These are phyloP conservation scores for Dorcus parallelipipedus DNA, from an alignment of 2,888 invertebrate species.

Conservation along the genomic window DNA sequence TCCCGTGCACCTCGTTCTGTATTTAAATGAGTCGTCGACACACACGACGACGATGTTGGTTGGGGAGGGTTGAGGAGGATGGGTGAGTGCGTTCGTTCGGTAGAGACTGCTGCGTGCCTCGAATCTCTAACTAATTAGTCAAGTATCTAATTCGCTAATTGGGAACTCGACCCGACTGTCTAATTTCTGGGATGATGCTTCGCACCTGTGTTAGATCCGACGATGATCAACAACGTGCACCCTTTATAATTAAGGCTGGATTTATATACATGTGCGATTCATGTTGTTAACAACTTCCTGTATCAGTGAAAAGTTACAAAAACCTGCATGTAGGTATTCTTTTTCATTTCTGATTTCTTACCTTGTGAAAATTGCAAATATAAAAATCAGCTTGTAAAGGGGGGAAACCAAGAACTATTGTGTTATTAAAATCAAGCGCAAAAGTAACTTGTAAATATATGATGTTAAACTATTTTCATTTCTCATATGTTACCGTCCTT, in stretches of 20 bases:
- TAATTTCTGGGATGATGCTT: neutral
- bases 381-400: no score
- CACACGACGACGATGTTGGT: no score
- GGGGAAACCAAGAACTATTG: no score
- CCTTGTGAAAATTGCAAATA: no score
- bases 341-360: no score
- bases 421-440: no score
- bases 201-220: neutral
- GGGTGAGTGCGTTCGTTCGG: neutral
- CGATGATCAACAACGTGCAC: neutral
- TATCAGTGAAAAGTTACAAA: no score
- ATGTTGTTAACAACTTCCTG: neutral
- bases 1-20: neutral
- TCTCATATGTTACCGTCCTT: no score
- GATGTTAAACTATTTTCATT: no score
- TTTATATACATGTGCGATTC: neutral
- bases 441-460: no score
- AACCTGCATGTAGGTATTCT: no score
- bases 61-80: neutral
- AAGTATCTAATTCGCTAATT: constrained; percentile 15
- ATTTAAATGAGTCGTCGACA: neutral
- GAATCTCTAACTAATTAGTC: constrained; percentile 10
- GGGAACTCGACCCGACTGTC: constrained; percentile 1
- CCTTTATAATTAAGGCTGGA: neutral
- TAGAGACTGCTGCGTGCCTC: neutral